Evolutionary conservation across 2,888 invertebrate species (phyloP), one percentile per base, ranked within the genome.

Genomic region (Drosophila affinis): DNA sequence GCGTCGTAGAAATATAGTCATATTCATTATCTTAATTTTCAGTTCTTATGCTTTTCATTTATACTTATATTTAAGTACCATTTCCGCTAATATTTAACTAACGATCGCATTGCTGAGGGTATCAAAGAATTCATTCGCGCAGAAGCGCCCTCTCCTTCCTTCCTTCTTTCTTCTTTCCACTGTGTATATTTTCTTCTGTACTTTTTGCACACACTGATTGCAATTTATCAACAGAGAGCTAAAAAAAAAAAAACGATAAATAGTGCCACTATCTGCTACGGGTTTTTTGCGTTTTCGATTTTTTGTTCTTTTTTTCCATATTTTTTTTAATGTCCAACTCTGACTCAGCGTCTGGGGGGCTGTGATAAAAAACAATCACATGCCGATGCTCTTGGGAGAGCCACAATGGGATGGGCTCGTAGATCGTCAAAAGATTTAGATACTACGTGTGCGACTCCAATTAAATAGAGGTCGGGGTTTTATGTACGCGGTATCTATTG

Each of bases 291-390:
- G 18, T 49, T 17, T 49, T 3, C 14, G 12, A n/a, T 44, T 49
- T 32, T 3, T 17, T 44, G 5, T 44, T 47, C 18, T 18, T 61
- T 27, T 10, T 10, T 17, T 17, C 44, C 17, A 14, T 18, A 29
- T 29, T 12, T 29, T 29, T 34, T 24, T 51, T 12, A 17, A 27
- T 45, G 39, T 32, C 59, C 24, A 49, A 24, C 24, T 21, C 10
- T 63, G 65, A 67, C 49, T 67, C 65, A 67, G 17, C 10, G 44
- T 10, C 49, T 3, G 45, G 62, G 12, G 44, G 62, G 10, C 9
- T 14, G 9, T 17, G 62, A 64, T 64, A 64, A 63, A 32, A 62
- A 9, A 24, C 14, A 39, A n/a, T 39, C 39, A 39, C 39, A 39
- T 39, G 39, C 7, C n/a, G 39, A 39, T 39, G 39, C 39, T 39